A percentile compares a stretch with the other conserved stretches of the same genome.
Conservation (phyloP, 2,888 invertebrate species). For the Graphium colonna region DNA sequence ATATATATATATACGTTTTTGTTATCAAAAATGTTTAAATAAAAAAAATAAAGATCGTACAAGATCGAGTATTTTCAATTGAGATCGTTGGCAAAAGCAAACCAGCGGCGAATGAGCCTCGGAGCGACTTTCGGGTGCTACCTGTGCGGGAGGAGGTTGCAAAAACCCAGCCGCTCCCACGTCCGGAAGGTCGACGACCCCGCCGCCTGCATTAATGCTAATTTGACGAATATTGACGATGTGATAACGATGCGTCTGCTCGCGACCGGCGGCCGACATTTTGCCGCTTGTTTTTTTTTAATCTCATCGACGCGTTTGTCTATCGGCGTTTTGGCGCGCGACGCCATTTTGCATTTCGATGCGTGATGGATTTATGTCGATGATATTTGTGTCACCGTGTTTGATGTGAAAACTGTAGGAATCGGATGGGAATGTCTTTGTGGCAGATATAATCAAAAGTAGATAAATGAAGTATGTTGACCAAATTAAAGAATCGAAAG, state of each 20-base stretch:
- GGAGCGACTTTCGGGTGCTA: slow-evolving; percentile 32
- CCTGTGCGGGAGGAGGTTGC: slow-evolving; percentile 53
- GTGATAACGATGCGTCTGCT: slow-evolving; percentile 40
- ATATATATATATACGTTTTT: too few species aligned
- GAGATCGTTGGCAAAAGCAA: too few species aligned
- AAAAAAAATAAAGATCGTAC: too few species aligned
- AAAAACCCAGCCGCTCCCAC: slow-evolving; percentile 66
- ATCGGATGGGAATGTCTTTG: too few species aligned
- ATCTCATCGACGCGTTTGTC: slow-evolving; percentile 4
- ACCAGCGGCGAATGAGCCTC: slow-evolving; percentile 9
- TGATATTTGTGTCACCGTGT: neutral
- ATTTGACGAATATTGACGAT: slow-evolving; percentile 63
- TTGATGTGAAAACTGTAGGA: neutral
- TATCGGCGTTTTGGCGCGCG: slow-evolving; percentile 2
- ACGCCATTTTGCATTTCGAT: neutral
- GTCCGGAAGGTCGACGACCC: slow-evolving; percentile 55
- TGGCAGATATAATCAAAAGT: too few species aligned
- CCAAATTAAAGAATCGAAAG: too few species aligned
- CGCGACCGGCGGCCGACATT: slow-evolving; percentile 13
- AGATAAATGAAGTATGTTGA: too few species aligned
- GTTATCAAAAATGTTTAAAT: too few species aligned
- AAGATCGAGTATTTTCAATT: too few species aligned
- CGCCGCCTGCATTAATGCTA: slow-evolving; percentile 61
- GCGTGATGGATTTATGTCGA: neutral
- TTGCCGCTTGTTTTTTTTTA: slow-evolving; percentile 12